Conservation (phyloP, 2,888 invertebrate genomes). For the Idaea aversata region DNA sequence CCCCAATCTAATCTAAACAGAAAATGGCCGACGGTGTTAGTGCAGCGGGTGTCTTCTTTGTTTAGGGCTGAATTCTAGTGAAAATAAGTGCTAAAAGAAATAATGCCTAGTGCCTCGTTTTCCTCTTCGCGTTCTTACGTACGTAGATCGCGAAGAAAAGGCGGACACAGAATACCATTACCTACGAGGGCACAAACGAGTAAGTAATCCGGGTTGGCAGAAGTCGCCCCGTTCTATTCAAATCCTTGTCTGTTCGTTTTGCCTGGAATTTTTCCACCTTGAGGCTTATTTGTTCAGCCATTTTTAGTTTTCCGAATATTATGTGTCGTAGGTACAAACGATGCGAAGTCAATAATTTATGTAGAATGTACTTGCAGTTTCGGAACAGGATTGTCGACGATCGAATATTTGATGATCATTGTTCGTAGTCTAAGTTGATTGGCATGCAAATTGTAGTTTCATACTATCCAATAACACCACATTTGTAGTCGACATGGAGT, state of each 20-base stretch:
- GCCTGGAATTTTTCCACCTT: constrained; percentile 24
- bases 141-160: constrained; percentile 95
- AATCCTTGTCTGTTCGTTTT: constrained; percentile 32
- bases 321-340: constrained; percentile 3
- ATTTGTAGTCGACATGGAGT: constrained; percentile 47
- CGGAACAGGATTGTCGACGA: constrained; percentile 43
- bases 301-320: constrained; percentile 5
- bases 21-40: constrained; percentile 91
- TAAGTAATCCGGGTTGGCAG: constrained; percentile 82
- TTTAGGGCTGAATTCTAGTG: constrained; percentile 83
- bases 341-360: constrained; percentile 8
- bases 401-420: constrained; percentile 55
- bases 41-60: constrained; percentile 89
- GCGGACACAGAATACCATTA: constrained; percentile 91
- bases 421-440: constrained; percentile 54
- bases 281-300: constrained; percentile 5
- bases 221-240: constrained; percentile 64
- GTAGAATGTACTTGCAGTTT: constrained; percentile 32
- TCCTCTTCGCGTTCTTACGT: constrained; percentile 95
- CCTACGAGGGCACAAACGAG: constrained; percentile 90
- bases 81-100: constrained; percentile 80
- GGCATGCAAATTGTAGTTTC: constrained; percentile 58
- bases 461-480: constrained; percentile 33
- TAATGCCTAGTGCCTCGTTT: constrained; percentile 97
- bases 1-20: constrained; percentile 82